Evolutionary conservation across 2,888 invertebrate species (phyloP), one percentile per base, ranked within the genome.

Genomic region (Eucriotettix oculatus): DNA sequence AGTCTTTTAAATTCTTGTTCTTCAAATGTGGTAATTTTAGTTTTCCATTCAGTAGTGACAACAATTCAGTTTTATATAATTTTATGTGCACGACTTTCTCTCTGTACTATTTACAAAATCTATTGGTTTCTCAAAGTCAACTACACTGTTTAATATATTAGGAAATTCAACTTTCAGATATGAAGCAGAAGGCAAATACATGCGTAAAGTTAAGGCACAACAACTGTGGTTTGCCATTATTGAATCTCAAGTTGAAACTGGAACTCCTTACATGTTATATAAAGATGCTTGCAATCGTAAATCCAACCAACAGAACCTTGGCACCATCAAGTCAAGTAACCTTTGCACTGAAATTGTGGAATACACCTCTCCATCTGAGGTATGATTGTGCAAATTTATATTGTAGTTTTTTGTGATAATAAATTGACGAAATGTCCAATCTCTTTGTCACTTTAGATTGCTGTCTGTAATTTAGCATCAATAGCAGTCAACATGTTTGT

Each of bases 341-440:
- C 78, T 99, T 48, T 99, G 98, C 72, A 98, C 99, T 0, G 99
- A 99, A 80, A 92, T 99, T 66, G 84, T 99, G 0, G 91, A 99
- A 72, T 99, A 95, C 73, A 92, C 91, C 3, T 82, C 91, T 14
- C 75, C 84, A 1, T 92, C 95, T 74, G 97, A 98, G 80, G 84
- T 79, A 65, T 64, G 65, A 10, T 57, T n/a, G 12, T 57, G 3
- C 40, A 29, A 43, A 58, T 54, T 14, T 52, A 10, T 12, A 14
- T 1, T 17, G 60, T 53, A 57, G 48, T 48, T 57, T 53, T 58
- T 43, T 53, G 14, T 58, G 42, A 42, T 16, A 14, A 42, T 29
- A n/a, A 29, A 53, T 40, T 54, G 44, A 56, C 12, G 48, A 41
- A 42, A 42, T 16, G 9, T 54, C 12, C 12, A 41, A 16, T 58